Conservation (phyloP, 2,888 invertebrate species). For the Venustoraphidia nigricollis region DNA sequence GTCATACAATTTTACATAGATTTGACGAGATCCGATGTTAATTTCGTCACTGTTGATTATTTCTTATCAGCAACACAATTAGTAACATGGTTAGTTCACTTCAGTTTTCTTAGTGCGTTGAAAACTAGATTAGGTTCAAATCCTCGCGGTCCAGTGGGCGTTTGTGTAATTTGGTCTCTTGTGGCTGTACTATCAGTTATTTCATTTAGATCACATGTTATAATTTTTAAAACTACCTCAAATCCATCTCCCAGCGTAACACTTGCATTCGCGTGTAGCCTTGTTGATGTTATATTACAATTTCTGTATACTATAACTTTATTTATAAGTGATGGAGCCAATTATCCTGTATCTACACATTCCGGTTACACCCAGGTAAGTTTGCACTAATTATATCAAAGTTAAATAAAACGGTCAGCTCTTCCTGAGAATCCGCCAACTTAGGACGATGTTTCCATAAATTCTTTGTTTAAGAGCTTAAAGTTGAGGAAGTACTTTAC, state of each 20-base stretch:
- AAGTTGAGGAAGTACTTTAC: too few relatives aligned
- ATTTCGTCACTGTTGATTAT: slow-evolving; percentile 50
- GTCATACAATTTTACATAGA: slow-evolving; percentile 50
- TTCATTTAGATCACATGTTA: slow-evolving; percentile 48
- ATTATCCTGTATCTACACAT: slow-evolving; percentile 34
- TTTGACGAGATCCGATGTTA: slow-evolving; percentile 32
- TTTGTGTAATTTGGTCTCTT: slow-evolving; percentile 53
- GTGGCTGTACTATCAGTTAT: slow-evolving; percentile 51
- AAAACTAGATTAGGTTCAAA: slow-evolving; percentile 46
- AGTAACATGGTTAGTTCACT: slow-evolving; percentile 69
- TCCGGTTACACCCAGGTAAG: slow-evolving; percentile 38
- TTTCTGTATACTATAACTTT: slow-evolving; percentile 53
- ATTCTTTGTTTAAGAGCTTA: too few relatives aligned
- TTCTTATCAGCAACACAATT: slow-evolving; percentile 54
- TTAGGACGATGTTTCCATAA: too few relatives aligned
- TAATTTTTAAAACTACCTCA: slow-evolving; percentile 25
- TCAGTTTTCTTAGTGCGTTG: slow-evolving; percentile 54
- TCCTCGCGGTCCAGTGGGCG: slow-evolving; percentile 55
- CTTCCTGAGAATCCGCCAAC: too few relatives aligned
- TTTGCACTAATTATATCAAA: slow-evolving; percentile 8
- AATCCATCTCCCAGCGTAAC: slow-evolving; percentile 22
- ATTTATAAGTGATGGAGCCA: slow-evolving; percentile 43
- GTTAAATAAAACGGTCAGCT: not conserved
- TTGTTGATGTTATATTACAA: slow-evolving; percentile 46
- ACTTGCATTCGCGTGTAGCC: slow-evolving; percentile 40